Percentiles rank a stretch among this genome's conserved stretches.
Conservation (phyloP, 2,113 vertebrate species). For the Chelonoidis abingdonii region DNA sequence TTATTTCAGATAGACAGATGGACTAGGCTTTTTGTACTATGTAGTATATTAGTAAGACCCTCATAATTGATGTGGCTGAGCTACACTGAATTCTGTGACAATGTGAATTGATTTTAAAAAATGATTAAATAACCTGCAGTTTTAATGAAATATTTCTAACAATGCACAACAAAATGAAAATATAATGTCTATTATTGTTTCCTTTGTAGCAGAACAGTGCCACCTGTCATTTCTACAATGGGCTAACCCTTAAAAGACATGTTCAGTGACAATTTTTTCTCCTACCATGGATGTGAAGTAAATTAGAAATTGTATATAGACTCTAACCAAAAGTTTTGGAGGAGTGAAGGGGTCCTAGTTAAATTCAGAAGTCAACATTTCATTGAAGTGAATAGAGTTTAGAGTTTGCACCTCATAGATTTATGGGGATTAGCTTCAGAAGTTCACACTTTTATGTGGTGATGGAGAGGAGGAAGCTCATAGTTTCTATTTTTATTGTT, state of each 20-base stretch:
- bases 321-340: neutral
- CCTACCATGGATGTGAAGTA: neutral
- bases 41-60: neutral
- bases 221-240: conserved; percentile 24
- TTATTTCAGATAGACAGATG: conserved; percentile 41
- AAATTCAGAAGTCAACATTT: neutral
- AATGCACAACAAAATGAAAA: neutral
- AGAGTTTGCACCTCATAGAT: neutral
- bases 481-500: neutral
- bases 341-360: neutral
- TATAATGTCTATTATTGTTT: conserved; percentile 19
- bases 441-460: conserved; percentile 48
- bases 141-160: neutral
- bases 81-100: neutral
- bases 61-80: conserved; percentile 14
- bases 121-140: neutral
- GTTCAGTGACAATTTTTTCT: neutral
- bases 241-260: conserved; percentile 9
- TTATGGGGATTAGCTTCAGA: conserved; percentile 7
- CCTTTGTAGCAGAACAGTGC: neutral
- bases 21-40: conserved; percentile 35
- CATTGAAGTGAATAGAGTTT: neutral
- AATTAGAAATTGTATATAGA: neutral
- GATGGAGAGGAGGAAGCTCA: neutral
- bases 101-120: conserved; percentile 26